A percentile compares a stretch with the other conserved stretches of the same genome.
Evolutionary conservation across 2,113 vertebrate species (phyloP).

Genomic region (Neofelis nebulosa): DNA sequence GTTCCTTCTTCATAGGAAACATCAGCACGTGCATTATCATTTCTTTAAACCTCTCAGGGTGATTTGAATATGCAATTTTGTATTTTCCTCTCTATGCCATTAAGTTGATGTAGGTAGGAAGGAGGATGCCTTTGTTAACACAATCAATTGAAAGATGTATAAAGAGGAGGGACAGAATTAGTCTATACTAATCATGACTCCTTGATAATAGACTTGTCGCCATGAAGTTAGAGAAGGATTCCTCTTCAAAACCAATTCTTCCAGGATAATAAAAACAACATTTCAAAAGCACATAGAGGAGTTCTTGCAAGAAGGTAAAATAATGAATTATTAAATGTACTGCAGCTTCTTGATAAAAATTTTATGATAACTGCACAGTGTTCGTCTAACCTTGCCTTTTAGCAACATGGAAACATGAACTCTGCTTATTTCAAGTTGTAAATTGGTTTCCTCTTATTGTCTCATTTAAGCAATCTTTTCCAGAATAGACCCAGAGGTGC

Average conservation of each 20-base stretch:
- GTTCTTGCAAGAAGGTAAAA: constrained; percentile 63
- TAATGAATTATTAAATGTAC: constrained; percentile 72
- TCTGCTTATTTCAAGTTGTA: constrained; percentile 71
- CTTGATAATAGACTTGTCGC: neutral
- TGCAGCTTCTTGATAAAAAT: constrained; percentile 69
- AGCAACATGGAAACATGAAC: constrained; percentile 65
- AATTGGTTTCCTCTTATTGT: constrained; percentile 75
- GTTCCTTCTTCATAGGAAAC: neutral
- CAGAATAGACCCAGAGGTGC: constrained; percentile 63
- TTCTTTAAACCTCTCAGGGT: neutral
- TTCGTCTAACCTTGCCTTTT: constrained; percentile 69
- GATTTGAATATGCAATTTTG: constrained; percentile 42
- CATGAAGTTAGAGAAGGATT: constrained; percentile 44
- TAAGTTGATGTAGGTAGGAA: constrained; percentile 20
- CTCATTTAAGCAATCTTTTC: constrained; percentile 76
- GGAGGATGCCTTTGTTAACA: constrained; percentile 4
- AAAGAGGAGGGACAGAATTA: constrained; percentile 59
- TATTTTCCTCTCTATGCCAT: constrained; percentile 19
- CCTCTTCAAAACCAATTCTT: constrained; percentile 62
- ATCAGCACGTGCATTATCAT: neutral
- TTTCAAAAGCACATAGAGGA: constrained; percentile 59
- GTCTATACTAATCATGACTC: constrained; percentile 50
- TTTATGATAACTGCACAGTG: constrained; percentile 70
- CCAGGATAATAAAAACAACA: constrained; percentile 58
- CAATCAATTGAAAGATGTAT: constrained; percentile 35